Evolutionary conservation across 2,113 vertebrate species (phyloP), one percentile per base, ranked within the genome.

Genomic region (Muntiacus muntjak): DNA sequence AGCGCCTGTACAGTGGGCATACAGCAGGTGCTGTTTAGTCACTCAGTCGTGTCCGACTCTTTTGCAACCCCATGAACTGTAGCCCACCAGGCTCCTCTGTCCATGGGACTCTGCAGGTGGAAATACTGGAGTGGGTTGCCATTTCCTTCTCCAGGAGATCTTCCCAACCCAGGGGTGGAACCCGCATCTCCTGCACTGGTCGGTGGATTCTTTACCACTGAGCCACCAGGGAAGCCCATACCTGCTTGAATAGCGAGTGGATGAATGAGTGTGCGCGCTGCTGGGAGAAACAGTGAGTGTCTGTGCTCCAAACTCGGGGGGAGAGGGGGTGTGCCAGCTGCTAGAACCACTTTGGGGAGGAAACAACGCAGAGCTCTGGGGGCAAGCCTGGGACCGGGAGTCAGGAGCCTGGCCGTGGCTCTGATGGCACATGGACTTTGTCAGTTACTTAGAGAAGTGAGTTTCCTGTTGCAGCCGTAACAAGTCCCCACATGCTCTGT

Each of bases 241-340:
- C 23, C 25, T 87, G 23, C 28, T 19, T 19, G 26, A 74, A 30
- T 13, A 84, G 43, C 16, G 1, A 60, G 26, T 1, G 30, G 13
- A 1, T 8, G 52, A 40, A 3, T 3, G 30, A 21, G 2, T 3
- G 76, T 30, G 47, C 0, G 0, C 1, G 23, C 3, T 26, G 4
- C 15, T 6, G 15, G 52, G 58, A 62, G 40, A 3, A 7, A 57
- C 2, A 5, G 2, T 3, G 71, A 13, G 67, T 0, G 2, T 58
- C 25, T 36, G 21, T 40, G 52, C 47, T 54, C 25, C 21, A 12
- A 15, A 1, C 33, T n/a, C n/a, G 23, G 21, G 45, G 55, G 17
- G 28, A 30, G 23, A 19, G 0, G 43, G 43, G 45, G 19, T 0
- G 0, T 7, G n/a, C 4, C 40, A 40, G 47, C 60, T 60, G 36